Evolutionary conservation across 1,140 invertebrate genomes (phyloP).

Genomic region (Octopus sinensis): DNA sequence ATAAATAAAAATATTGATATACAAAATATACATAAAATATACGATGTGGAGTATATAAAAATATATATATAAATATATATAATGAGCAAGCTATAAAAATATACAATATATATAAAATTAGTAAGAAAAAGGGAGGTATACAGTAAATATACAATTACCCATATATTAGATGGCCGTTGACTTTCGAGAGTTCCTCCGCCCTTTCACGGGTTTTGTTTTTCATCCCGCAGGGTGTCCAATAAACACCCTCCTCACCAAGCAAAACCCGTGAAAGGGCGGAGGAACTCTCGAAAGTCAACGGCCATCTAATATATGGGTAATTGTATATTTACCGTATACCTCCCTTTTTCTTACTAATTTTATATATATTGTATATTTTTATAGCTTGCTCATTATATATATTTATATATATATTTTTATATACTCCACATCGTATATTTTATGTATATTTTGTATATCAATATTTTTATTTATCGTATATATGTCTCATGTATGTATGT

Average conservation of each 20-base stretch:
- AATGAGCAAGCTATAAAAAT: not conserved
- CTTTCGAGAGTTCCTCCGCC: too few species aligned
- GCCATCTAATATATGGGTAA: too few species aligned
- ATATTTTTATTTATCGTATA: not conserved
- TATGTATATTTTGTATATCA: too few species aligned
- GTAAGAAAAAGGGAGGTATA: not conserved
- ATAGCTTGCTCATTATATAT: not conserved
- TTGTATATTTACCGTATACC: not conserved
- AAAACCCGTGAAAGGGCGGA: too few species aligned
- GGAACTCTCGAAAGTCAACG: too few species aligned
- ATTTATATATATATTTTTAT: not conserved
- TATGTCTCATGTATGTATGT: conserved; percentile 11
- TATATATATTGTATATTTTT: not conserved
- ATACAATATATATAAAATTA: not conserved
- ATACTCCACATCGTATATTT: too few species aligned
- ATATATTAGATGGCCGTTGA: too few species aligned
- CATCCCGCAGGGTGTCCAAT: too few species aligned
- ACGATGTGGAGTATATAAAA: not conserved
- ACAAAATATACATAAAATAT: not conserved
- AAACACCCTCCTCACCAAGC: too few species aligned
- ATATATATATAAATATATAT: not conserved
- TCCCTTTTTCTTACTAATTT: not conserved
- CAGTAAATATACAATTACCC: not conserved
- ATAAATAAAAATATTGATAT: not conserved
- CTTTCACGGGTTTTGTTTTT: too few species aligned